phyloP scores from a whole-genome alignment of 2,888 invertebrate species.

The Ramazzottius varieornatus region DNA sequence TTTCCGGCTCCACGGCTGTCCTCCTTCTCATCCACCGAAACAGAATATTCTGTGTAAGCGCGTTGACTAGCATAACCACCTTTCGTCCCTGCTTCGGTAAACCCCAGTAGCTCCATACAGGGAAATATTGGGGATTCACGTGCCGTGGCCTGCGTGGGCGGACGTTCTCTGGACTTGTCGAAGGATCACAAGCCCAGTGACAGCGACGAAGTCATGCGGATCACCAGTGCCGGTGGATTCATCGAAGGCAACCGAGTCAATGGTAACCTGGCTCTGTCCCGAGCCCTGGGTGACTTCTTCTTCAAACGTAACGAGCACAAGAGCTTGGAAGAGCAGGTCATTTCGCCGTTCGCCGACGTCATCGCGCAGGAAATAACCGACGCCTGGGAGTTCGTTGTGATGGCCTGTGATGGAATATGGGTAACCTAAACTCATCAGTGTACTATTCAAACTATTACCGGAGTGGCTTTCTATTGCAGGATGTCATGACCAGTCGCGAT shows the following conservation, averaged over 20 bases:
- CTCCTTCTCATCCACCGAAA: neutral
- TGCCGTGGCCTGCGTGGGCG: constrained; percentile 62
- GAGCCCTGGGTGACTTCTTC: constrained; percentile 85
- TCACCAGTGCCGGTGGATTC: constrained; percentile 77
- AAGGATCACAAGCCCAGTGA: constrained; percentile 87
- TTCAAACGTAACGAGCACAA: constrained; percentile 71
- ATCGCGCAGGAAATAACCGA: constrained; percentile 46
- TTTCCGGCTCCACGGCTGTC: neutral
- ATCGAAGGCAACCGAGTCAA: constrained; percentile 93
- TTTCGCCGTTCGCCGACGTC: constrained; percentile 66
- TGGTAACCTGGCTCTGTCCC: constrained; percentile 76
- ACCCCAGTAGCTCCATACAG: no score
- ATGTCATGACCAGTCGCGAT: constrained; percentile 79
- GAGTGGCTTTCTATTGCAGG: constrained; percentile 22
- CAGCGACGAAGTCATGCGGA: constrained; percentile 56
- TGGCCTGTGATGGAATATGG: constrained; percentile 98
- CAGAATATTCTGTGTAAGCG: neutral
- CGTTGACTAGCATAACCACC: neutral
- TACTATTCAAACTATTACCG: no score
- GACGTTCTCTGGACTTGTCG: constrained; percentile 45
- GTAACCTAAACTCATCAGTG: neutral
- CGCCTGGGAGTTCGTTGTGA: constrained; percentile 83
- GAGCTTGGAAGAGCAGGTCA: constrained; percentile 73
- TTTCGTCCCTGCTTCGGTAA: neutral
- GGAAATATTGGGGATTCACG: constrained; percentile 93